phyloP scores from a whole-genome alignment of 2,113 vertebrate genomes.

The Ictalurus furcatus region DNA sequence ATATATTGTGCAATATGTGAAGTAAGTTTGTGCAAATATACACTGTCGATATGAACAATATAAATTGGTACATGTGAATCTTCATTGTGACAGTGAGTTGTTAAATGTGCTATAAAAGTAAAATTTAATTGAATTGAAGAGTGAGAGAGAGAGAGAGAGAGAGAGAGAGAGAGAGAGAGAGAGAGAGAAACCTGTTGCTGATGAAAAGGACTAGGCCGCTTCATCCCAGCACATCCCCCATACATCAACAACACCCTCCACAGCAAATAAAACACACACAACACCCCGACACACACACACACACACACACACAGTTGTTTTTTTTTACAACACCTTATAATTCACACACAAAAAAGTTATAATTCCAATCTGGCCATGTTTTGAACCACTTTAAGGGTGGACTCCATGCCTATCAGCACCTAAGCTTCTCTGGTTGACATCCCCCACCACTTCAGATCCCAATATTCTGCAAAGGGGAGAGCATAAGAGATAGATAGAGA shows the following conservation, averaged over 20 bases:
- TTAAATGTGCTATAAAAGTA: neutral
- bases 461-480: neutral
- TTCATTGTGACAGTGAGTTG: neutral
- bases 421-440: slow-evolving; percentile 31
- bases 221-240: neutral
- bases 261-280: neutral
- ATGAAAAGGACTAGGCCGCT: neutral
- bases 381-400: neutral
- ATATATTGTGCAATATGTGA: neutral
- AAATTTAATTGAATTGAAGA: neutral
- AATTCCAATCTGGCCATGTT: neutral
- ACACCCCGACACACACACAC: neutral
- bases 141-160: slow-evolving; percentile 1
- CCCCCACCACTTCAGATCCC: neutral
- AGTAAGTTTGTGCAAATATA: neutral
- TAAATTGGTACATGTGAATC: neutral
- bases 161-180: neutral
- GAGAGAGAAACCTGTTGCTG: slow-evolving; percentile 43
- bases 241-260: neutral
- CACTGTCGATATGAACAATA: neutral
- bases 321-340: neutral
- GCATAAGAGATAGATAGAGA: slow-evolving; percentile 16
- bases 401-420: neutral
- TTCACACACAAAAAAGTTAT: neutral
- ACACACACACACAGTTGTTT: neutral